Evolutionary conservation across 1,140 invertebrate genomes (phyloP), one percentile per base, ranked within the genome.

Genomic region (Lasaia peninsularis): DNA sequence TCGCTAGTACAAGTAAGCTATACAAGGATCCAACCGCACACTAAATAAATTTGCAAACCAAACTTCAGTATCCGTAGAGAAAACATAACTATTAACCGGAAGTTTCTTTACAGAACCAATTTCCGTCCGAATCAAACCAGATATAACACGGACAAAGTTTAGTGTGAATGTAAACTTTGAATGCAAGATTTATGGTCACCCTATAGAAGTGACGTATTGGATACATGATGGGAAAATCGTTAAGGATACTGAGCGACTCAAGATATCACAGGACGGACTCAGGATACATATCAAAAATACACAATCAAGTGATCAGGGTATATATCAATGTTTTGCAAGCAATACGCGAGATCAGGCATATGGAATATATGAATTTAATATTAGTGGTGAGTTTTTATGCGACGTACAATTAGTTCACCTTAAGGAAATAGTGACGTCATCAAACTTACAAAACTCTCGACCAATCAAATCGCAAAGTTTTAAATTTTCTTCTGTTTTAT

Each of bases 311-410:
- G 96, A 97, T 80, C 91, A 94, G 60, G 96, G 96, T 2, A 94
- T 97, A 91, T 98, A 97, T 87, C 96, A 97, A 67, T 98, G 97
- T 80, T 94, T 96, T 62, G 96, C 95, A 2, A 93, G 92, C 64
- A 96, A 96, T 69, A 94, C 96, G 58, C 95, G 93, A 80, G 95
- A 97, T 73, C 95, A 96, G 88, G 94, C 94, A 16, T 95, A 96
- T 75, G 95, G 95, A 0, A 94, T 93, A 9, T 93, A 96, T 0
- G 95, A 97, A 76, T 90, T 97, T 7, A 91, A 94, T 63, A 92
- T 98, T 62, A 95, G 96, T 67, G 95, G 96, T 97, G 90, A 92
- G 87, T 76, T 52, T 28, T 9, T 12, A 9, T 10, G 8, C 2
- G 2, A 28, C 4, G 8, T 28, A 28, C 5, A 6, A 28, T 0